These are phyloP conservation scores for Enteromius fasciolatus DNA, from an alignment of 2,797 vertebrate genomes.

Conservation along the genomic window DNA sequence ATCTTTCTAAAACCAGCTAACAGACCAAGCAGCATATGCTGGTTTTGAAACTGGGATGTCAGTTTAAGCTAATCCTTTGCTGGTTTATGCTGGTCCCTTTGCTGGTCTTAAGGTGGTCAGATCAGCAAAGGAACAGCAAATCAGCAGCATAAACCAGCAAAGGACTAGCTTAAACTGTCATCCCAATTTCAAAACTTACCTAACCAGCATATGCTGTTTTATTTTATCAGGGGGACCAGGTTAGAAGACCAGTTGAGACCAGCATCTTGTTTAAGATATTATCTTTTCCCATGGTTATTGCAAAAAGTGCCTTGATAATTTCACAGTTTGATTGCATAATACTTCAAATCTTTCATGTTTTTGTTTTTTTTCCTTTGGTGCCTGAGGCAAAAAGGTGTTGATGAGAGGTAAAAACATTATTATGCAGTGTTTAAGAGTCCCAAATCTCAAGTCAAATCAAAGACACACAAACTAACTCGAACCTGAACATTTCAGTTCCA, in stretches of 20 bases:
- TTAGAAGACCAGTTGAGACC: neutral
- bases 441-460: neutral
- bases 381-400: neutral
- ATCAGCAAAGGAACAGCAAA: no score
- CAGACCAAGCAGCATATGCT: no score
- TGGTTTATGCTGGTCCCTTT: no score
- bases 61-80: no score
- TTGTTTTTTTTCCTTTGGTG: neutral
- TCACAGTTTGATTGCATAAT: neutral
- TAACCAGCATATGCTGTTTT: no score
- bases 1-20: neutral
- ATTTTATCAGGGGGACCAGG: no score
- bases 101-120: no score
- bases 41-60: no score
- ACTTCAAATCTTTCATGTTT: neutral
- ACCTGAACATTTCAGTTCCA: neutral
- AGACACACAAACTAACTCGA: neutral
- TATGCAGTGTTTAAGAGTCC: neutral
- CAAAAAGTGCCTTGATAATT: neutral
- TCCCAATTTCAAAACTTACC: no score
- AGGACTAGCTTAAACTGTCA: no score
- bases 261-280: neutral
- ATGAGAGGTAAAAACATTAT: slow-evolving; percentile 6
- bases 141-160: no score
- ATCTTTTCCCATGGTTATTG: neutral